Conservation (phyloP, 2,797 vertebrate species). For the Trematomus bernacchii region DNA sequence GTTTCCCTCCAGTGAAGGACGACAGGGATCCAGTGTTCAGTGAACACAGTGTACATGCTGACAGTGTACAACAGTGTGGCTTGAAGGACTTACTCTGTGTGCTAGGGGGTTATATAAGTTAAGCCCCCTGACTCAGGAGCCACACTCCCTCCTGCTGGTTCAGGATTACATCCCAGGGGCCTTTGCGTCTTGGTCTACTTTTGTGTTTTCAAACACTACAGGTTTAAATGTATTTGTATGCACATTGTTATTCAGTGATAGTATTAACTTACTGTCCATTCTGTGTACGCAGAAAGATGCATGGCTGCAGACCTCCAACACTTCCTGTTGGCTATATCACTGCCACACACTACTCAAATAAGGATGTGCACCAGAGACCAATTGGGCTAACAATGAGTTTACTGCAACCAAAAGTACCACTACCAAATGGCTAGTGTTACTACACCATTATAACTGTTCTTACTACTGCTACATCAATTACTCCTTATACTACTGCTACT, state of each 20-base stretch:
- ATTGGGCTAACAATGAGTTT: no score
- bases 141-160: slow-evolving; percentile 25
- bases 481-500: no score
- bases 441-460: no score
- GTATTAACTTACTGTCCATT: no score
- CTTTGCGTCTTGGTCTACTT: neutral
- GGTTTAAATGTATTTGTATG: no score
- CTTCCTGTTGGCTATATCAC: neutral
- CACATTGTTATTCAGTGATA: neutral
- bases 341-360: no score
- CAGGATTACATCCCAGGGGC: slow-evolving; percentile 15
- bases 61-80: slow-evolving; percentile 3
- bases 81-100: slow-evolving; percentile 18
- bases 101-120: slow-evolving; percentile 27
- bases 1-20: neutral
- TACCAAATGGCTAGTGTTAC: no score
- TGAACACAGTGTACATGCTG: neutral
- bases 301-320: neutral
- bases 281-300: neutral
- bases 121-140: slow-evolving; percentile 23
- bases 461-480: no score
- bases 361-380: no score
- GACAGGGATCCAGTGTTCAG: neutral
- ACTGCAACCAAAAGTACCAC: no score
- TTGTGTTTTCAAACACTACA: neutral